phyloP scores from a whole-genome alignment of 2,888 invertebrate species.

The Stictocephala bisonia region DNA sequence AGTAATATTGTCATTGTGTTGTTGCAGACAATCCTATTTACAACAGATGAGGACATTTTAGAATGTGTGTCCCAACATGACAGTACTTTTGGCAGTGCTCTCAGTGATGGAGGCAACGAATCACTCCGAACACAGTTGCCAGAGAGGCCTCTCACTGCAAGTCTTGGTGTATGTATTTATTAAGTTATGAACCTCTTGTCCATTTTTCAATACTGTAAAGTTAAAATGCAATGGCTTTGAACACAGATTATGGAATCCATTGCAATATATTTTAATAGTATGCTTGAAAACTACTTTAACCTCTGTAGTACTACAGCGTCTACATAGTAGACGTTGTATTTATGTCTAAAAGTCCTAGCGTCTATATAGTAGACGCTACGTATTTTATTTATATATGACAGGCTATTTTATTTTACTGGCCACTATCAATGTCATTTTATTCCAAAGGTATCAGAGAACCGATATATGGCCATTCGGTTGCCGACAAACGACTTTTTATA shows the following conservation, averaged over 20 bases:
- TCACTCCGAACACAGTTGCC: constrained; percentile 65
- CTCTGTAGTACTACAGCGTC: too few species aligned
- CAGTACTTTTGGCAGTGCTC: constrained; percentile 65
- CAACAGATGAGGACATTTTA: constrained; percentile 79
- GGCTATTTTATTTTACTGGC: too few species aligned
- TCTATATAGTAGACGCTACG: too few species aligned
- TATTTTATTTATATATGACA: too few species aligned
- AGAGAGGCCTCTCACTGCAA: constrained; percentile 73
- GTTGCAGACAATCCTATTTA: constrained; percentile 86
- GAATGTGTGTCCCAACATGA: constrained; percentile 71
- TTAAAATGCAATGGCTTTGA: neutral
- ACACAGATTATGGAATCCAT: neutral
- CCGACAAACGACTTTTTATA: too few species aligned
- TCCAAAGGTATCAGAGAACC: too few species aligned
- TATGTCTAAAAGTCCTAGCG: too few species aligned
- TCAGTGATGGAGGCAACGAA: constrained; percentile 55
- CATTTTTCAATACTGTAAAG: neutral
- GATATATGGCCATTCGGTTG: too few species aligned
- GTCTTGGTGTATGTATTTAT: constrained; percentile 62
- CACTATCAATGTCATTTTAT: too few species aligned
- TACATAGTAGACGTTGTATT: too few species aligned
- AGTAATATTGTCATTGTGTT: too few species aligned
- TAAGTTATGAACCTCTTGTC: neutral
- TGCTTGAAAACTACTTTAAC: neutral
- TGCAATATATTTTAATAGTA: neutral